Conservation (phyloP, 2,797 vertebrate genomes). For the Pseudochaenichthys georgianus region DNA sequence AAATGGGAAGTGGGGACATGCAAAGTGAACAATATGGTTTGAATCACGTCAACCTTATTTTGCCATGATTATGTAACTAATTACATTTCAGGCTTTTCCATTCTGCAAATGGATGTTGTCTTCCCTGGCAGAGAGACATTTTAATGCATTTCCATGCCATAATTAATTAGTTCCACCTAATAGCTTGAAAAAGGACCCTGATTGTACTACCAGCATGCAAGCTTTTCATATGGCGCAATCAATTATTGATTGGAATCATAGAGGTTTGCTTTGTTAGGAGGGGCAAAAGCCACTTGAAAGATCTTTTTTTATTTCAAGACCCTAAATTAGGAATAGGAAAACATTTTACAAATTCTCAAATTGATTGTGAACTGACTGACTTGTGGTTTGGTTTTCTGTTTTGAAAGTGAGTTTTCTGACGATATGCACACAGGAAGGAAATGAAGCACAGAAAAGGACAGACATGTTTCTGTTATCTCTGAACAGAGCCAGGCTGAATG, state of each 20-base stretch:
- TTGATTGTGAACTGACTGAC: slow-evolving; percentile 19
- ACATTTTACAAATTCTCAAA: slow-evolving; percentile 20
- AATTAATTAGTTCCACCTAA: slow-evolving; percentile 84
- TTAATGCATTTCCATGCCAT: slow-evolving; percentile 81
- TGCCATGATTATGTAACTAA: slow-evolving; percentile 81
- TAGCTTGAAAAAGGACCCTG: slow-evolving; percentile 75
- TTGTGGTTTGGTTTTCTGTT: neutral
- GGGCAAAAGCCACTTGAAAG: no score
- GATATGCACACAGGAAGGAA: slow-evolving; percentile 4
- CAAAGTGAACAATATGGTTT: slow-evolving; percentile 75
- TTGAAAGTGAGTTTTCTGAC: neutral
- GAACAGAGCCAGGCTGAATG: neutral
- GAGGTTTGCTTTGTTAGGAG: neutral
- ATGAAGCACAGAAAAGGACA: neutral
- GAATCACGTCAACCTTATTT: slow-evolving; percentile 75
- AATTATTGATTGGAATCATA: slow-evolving; percentile 59
- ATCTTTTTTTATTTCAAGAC: slow-evolving; percentile 20
- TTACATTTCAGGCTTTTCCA: slow-evolving; percentile 84
- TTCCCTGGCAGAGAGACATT: slow-evolving; percentile 69
- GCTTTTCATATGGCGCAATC: slow-evolving; percentile 63
- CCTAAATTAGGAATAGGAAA: slow-evolving; percentile 25
- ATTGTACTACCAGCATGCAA: slow-evolving; percentile 73
- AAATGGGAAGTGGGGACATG: slow-evolving; percentile 61
- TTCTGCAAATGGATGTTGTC: slow-evolving; percentile 75
- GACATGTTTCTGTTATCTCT: neutral